Base-by-base conservation (phyloP, 2,113 vertebrate species). In the Ranitomeya variabilis region DNA sequence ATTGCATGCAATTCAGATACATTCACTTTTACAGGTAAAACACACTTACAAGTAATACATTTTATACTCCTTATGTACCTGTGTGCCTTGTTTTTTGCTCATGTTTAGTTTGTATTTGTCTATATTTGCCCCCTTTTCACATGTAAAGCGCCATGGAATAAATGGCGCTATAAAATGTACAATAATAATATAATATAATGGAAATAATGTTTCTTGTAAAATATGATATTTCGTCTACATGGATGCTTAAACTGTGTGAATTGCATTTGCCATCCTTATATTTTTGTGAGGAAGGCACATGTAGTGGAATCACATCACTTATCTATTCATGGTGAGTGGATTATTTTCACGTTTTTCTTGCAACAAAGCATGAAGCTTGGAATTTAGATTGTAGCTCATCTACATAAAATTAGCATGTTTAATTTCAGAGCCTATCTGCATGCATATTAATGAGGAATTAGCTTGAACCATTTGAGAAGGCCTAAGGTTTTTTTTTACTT, bases 401-500 rank as follows among this genome's bases (percentile, higher is more conserved):
- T 84, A 55, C 82, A 84, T 84, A 84, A 84, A 84, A 71, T 84
- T 84, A 55, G 23, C 66, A n/a, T 84, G 37, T 71, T 16, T 84
- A 84, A 84, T 84, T 84, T 84, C 64, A 84, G 64, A 84, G 82
- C 66, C 23, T 23, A 52, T 55, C 64, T 84, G 64, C 21, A 84
- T 84, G 82, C 82, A 84, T 84, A 84, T 84, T 84, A 84, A 84
- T 84, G 66, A 71, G 60, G 64, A 84, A 84, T 84, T 84, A 71
- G n/a, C 64, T 55, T 84, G 82, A 84, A 71, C 64, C 64, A 66
- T 69, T 10, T 15, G 10, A 51, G 18, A 66, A 37, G 19, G 31
- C 60, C 37, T 45, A 21, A 7, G 82, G 45, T 83, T 83, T 83
- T n/a, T 69, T 45, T 45, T 45, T 45, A 2, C 1, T 4, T 45